A percentile compares a stretch with the other conserved stretches of the same genome.
Evolutionary conservation across 2,797 vertebrate species (phyloP).

Genomic region (Hydrophis major): DNA sequence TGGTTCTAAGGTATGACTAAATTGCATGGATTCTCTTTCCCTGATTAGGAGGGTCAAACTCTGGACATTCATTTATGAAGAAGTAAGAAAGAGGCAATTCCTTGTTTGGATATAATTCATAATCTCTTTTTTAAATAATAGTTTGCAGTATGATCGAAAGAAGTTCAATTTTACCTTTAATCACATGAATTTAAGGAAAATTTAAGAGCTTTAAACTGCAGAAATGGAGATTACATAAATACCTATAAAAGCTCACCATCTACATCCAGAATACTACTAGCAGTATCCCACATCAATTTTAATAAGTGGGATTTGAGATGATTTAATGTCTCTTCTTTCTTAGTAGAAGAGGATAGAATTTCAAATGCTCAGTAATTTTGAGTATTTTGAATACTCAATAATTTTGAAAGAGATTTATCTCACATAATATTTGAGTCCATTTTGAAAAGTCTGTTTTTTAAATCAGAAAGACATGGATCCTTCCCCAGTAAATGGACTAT

Average conservation of each 20-base stretch:
- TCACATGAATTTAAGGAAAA: slow-evolving; percentile 21
- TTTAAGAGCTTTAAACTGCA: neutral
- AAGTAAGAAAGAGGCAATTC: neutral
- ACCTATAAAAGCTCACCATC: slow-evolving; percentile 21
- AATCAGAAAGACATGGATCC: neutral
- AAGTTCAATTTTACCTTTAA: slow-evolving; percentile 12
- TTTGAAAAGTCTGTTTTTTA: neutral
- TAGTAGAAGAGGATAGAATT: neutral
- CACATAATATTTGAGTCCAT: neutral
- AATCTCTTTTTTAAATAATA: slow-evolving; percentile 27
- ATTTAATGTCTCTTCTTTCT: neutral
- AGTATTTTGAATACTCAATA: neutral
- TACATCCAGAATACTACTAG: neutral
- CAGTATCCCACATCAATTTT: neutral
- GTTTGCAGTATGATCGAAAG: neutral
- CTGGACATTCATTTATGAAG: slow-evolving; percentile 32
- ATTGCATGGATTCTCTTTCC: neutral
- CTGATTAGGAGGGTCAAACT: slow-evolving; percentile 17
- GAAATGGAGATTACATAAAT: slow-evolving; percentile 17
- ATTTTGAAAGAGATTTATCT: neutral
- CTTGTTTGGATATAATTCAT: neutral
- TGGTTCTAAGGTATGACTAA: slow-evolving; percentile 19
- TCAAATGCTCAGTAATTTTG: neutral
- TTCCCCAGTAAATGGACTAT: neutral
- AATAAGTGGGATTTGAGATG: neutral